Evolutionary conservation across 1,140 invertebrate species (phyloP).

Genomic region (Oppia nitens): DNA sequence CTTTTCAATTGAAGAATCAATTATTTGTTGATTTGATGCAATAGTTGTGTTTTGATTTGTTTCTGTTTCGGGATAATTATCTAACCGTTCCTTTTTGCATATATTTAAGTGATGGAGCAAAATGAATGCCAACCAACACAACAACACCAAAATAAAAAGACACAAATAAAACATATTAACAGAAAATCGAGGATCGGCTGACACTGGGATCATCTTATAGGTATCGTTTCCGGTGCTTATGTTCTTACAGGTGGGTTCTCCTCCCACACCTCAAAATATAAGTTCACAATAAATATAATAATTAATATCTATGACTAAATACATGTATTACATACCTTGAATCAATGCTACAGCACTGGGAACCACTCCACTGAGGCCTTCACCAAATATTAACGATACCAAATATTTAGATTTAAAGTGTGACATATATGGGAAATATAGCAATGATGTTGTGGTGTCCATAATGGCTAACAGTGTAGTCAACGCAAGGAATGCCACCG

Average conservation of each 20-base stretch:
- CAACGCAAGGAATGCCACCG: constrained; percentile 50
- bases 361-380: constrained; percentile 70
- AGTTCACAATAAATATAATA: constrained; percentile 21
- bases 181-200: constrained; percentile 26
- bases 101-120: constrained; percentile 22
- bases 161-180: constrained; percentile 48
- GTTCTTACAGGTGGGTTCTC: constrained; percentile 36
- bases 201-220: constrained; percentile 3
- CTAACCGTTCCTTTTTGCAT: constrained; percentile 36
- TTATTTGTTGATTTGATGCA: too few relatives aligned
- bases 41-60: neutral
- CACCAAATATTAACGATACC: constrained; percentile 45
- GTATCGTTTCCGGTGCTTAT: constrained; percentile 19
- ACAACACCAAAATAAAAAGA: constrained; percentile 35
- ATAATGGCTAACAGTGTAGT: constrained; percentile 65
- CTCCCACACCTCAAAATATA: constrained; percentile 30
- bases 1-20: too few relatives aligned
- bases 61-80: constrained; percentile 3
- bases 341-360: constrained; percentile 62
- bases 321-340: constrained; percentile 46
- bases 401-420: constrained; percentile 51
- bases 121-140: constrained; percentile 33
- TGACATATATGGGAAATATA: constrained; percentile 76
- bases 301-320: too few relatives aligned
- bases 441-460: constrained; percentile 81